Conservation (phyloP, 2,888 invertebrate species). For the Zygaena filipendulae region DNA sequence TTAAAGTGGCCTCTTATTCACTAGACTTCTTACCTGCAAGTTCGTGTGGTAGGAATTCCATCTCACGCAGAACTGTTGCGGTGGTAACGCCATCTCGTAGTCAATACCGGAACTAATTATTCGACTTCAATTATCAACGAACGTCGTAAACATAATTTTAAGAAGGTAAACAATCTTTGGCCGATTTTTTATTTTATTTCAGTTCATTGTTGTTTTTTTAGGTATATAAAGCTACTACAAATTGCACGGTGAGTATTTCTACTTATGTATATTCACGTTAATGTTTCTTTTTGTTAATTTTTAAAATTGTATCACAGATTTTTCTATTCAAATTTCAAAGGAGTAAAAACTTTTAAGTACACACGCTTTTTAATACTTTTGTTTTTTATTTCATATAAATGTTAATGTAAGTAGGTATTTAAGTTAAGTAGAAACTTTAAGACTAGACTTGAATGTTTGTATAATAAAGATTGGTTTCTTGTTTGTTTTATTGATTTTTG, state of each 20-base stretch:
- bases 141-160: too few species aligned
- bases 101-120: constrained; percentile 12
- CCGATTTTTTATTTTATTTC: constrained; percentile 22
- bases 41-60: constrained; percentile 88
- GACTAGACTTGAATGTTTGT: constrained; percentile 32
- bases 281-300: too few species aligned
- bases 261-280: too few species aligned
- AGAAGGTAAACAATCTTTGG: constrained; percentile 40
- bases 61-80: constrained; percentile 78
- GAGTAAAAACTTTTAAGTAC: constrained; percentile 15
- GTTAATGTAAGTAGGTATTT: too few species aligned
- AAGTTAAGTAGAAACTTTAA: constrained; percentile 51
- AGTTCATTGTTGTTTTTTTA: constrained; percentile 13
- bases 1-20: too few species aligned
- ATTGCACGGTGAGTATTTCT: too few species aligned
- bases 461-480: neutral
- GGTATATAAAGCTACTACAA: constrained; percentile 17
- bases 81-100: constrained; percentile 56
- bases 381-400: constrained; percentile 1
- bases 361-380: constrained; percentile 12
- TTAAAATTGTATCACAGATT: constrained; percentile 49
- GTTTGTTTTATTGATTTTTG: neutral
- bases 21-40: constrained; percentile 63
- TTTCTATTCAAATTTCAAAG: constrained; percentile 21
- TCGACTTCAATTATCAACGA: too few species aligned